Base-by-base conservation (phyloP, 2,888 invertebrate genomes). In the Mimachlamys varia region DNA sequence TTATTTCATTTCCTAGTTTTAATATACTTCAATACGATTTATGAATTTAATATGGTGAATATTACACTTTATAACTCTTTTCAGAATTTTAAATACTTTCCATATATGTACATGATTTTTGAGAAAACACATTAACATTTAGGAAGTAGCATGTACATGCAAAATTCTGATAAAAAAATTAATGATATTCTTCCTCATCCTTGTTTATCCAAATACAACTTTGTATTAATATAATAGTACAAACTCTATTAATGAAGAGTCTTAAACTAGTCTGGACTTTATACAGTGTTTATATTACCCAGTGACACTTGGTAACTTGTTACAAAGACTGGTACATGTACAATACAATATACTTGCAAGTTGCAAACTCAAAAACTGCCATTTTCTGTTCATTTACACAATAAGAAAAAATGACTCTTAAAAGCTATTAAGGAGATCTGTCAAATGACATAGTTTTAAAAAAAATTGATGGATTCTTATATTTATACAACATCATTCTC, bases 401-500 rank as follows among this genome's bases (percentile, higher is more conserved):
- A n/a, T n/a, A n/a, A 13, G 76, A 33, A 76, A 58, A 58, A 27
- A 76, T 33, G 10, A 33, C 27, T 76, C 33, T 53, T 33, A 76
- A 33, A 58, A 58, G 58, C n/a, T 58, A n/a, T n/a, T n/a, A 58
- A 58, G 19, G 19, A 58, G n/a, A 58, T 58, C 19, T 58, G n/a
- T 58, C 58, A n/a, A 58, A 58, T 19, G 58, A 58, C 58, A 58
- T 19, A 53, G 53, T 53, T 53, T 53, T 5, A 53, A 53, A 58
- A 58, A 10, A 58, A 19, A 58, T 2, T 58, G 58, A 58, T n/a
- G 19, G 7, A 19, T 22, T 53, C 12, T 17, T 12, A 19, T 2
- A 76, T 76, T 76, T 33, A 76, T 76, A 76, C 76, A 76, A 33
- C 76, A 76, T 76, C 76, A 76, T 76, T 76, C 27, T 76, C 76